These are phyloP conservation scores for Clarias magur DNA, from an alignment of 2,113 vertebrate species.

Conservation along the genomic window DNA sequence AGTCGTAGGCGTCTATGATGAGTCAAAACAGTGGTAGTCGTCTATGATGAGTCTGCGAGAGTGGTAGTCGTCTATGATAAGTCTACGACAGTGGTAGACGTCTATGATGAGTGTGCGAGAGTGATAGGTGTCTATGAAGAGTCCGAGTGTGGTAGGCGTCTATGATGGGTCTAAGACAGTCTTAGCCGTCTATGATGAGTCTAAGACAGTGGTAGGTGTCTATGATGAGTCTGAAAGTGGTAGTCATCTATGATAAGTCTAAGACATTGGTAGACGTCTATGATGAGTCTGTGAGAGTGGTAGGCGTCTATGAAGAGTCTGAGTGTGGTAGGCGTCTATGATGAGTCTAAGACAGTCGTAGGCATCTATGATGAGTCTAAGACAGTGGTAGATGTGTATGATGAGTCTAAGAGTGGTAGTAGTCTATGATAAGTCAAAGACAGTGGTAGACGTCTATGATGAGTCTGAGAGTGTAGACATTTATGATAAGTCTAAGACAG, in stretches of 20 bases:
- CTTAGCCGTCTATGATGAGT: background rate
- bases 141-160: background rate
- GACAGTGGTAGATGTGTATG: too few species aligned
- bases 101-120: background rate
- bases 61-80: background rate
- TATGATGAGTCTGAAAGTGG: background rate
- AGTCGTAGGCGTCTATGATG: background rate
- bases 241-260: background rate
- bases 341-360: background rate
- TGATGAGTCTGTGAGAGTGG: background rate
- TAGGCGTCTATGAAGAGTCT: background rate
- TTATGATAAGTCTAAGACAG: too few species aligned
- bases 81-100: background rate
- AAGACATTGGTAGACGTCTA: background rate
- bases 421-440: too few species aligned
- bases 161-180: background rate
- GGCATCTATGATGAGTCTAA: background rate
- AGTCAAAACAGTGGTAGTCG: background rate
- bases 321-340: background rate
- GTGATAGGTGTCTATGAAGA: background rate
- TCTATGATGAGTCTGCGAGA: background rate
- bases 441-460: too few species aligned
- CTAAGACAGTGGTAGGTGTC: background rate
- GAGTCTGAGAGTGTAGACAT: too few species aligned
- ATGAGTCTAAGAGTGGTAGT: too few species aligned